These are phyloP conservation scores for Serripes groenlandicus DNA, from an alignment of 2,888 invertebrate genomes.

Conservation along the genomic window DNA sequence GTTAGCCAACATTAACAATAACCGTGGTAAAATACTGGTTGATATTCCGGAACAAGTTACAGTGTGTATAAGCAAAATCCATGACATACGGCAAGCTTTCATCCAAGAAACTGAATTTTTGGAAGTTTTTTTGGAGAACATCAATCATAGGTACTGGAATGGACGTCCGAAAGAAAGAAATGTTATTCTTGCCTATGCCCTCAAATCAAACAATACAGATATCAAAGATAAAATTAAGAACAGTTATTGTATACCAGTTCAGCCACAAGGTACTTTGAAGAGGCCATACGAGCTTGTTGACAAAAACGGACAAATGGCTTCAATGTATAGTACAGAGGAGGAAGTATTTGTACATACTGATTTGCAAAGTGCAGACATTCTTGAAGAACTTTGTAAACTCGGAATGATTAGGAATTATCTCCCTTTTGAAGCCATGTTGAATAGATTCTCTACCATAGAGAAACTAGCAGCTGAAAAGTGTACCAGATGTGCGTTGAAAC, in stretches of 20 bases:
- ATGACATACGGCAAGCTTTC: not conserved
- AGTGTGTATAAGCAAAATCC: not conserved
- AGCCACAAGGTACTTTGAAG: conserved; percentile 32
- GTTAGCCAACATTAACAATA: conserved; percentile 8
- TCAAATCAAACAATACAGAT: not conserved
- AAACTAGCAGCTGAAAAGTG: conserved; percentile 16
- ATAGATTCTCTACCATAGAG: conserved; percentile 65
- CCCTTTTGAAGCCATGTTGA: conserved; percentile 53
- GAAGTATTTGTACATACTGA: conserved; percentile 71
- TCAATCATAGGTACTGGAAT: conserved; percentile 29
- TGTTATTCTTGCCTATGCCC: conserved; percentile 14
- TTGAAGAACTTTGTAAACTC: conserved; percentile 55
- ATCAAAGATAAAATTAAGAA: conserved; percentile 29
- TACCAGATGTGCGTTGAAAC: conserved; percentile 15
- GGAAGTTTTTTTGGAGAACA: conserved; percentile 18
- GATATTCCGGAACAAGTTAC: conserved; percentile 30
- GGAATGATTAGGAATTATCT: conserved; percentile 69
- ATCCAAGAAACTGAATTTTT: conserved; percentile 14
- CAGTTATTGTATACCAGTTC: conserved; percentile 39
- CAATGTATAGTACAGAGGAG: conserved; percentile 71
- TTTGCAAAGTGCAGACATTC: conserved; percentile 13
- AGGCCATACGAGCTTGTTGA: conserved; percentile 72
- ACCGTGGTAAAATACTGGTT: conserved; percentile 4
- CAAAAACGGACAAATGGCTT: conserved; percentile 62
- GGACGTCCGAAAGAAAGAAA: not conserved